Base-by-base conservation (phyloP, 2,888 invertebrate species). In the Silvanus unidentatus region DNA sequence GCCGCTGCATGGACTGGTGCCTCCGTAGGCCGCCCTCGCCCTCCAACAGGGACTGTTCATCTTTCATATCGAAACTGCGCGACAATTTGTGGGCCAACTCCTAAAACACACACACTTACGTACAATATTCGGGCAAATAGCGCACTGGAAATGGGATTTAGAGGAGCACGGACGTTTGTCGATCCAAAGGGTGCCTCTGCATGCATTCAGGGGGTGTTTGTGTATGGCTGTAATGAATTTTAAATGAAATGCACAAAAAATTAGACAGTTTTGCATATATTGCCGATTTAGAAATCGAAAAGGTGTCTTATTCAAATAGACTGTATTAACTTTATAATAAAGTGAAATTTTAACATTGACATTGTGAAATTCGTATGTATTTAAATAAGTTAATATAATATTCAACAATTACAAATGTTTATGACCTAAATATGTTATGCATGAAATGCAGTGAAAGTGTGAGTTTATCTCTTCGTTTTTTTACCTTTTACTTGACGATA, bases 41-140 rank as follows among this genome's bases (percentile, higher is more conserved):
- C 63, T 84, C 77, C 68, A 87, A 73, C 49, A 84, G 80, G 49
- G 84, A 80, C 60, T 85, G 82, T 58, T 88, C 88, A 64, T 88
- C 88, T 74, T 89, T 89, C 87, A 89, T 87, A 75, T 88, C 88
- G 76, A 88, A 89, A 75, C 88, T 88, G 68, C 88, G 77, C 58
- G 88, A 88, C 62, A 89, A 75, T 75, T 89, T 89, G 77, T 88
- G 88, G 65, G 88, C 88, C 75, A 89, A 76, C 76, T 89, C 88
- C 88, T 88, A 79, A 52, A 55, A 57, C 22, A 22, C 22, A 22
- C 22, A 22, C 8, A 22, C 22, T 5, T 22, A 5, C 22, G 22
- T 22, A 22, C 8, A 3, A 22, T 22, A n/a, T n/a, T n/a, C n/a
- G n/a, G n/a, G n/a, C n/a, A n/a, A n/a, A n/a, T n/a, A n/a, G n/a